Percentiles rank a stretch among this genome's conserved stretches.
phyloP scores from a whole-genome alignment of 1,140 invertebrate species.

The Drosophila yakuba region DNA sequence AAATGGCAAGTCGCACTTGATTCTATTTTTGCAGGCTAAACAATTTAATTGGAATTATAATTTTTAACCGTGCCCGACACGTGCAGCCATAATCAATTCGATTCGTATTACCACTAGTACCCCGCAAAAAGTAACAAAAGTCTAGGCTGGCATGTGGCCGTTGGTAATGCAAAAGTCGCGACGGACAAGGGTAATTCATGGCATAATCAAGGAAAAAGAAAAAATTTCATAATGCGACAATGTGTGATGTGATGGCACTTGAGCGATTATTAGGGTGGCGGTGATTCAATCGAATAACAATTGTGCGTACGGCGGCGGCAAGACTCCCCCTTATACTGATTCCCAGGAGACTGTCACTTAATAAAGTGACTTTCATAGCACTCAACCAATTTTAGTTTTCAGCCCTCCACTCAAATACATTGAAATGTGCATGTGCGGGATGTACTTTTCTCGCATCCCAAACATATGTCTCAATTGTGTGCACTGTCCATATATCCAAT shows the following conservation, averaged over 20 bases:
- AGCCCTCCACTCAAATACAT: conserved; percentile 33
- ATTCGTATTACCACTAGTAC: conserved; percentile 45
- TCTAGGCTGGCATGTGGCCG: conserved; percentile 42
- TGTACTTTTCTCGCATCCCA: conserved; percentile 47
- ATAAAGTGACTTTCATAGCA: conserved; percentile 80
- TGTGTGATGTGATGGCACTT: conserved; percentile 70
- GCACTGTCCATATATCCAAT: conserved; percentile 54
- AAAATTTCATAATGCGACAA: conserved; percentile 58
- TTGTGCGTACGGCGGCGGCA: conserved; percentile 10
- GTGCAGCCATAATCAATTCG: conserved; percentile 80
- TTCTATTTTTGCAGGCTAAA: background rate
- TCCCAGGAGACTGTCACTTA: conserved; percentile 73
- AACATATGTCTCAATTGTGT: conserved; percentile 82
- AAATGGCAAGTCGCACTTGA: background rate
- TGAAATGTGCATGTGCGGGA: conserved; percentile 29
- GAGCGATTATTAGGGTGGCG: conserved; percentile 62
- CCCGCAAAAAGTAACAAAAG: conserved; percentile 8
- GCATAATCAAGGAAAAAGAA: conserved; percentile 54
- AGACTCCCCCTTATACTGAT: conserved; percentile 13
- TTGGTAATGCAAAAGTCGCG: conserved; percentile 37
- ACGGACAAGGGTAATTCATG: conserved; percentile 39
- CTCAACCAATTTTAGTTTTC: conserved; percentile 56
- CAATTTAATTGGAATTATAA: conserved; percentile 34
- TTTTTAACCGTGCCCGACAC: conserved; percentile 64
- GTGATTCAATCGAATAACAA: conserved; percentile 56